These are phyloP conservation scores for Agrochola litura DNA, from an alignment of 2,888 invertebrate genomes.

Conservation along the genomic window DNA sequence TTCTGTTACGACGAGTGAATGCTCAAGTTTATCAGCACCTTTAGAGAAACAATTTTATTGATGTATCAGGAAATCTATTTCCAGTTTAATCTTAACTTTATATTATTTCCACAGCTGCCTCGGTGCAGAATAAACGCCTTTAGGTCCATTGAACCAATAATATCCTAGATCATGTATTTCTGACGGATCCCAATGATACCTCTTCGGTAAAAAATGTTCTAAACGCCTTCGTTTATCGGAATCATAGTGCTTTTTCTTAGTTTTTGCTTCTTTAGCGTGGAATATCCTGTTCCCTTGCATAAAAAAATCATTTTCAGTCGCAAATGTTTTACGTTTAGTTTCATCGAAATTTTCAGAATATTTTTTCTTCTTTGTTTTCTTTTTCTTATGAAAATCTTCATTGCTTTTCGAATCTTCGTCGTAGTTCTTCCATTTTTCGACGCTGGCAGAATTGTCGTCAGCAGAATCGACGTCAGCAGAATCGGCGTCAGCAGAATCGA, in stretches of 20 bases:
- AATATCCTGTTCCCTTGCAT: constrained; percentile 48
- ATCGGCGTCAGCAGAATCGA: too few species aligned
- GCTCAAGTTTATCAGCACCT: too few species aligned
- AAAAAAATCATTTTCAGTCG: background rate
- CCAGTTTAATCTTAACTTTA: background rate
- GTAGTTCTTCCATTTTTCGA: background rate
- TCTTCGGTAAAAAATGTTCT: constrained; percentile 78
- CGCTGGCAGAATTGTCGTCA: too few species aligned
- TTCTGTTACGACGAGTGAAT: too few species aligned
- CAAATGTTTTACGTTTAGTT: background rate
- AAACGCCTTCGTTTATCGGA: constrained; percentile 64
- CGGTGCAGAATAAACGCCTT: constrained; percentile 66
- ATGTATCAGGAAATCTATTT: background rate
- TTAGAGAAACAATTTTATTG: too few species aligned
- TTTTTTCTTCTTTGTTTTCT: background rate
- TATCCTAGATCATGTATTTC: constrained; percentile 76
- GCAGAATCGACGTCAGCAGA: too few species aligned
- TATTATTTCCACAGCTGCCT: background rate
- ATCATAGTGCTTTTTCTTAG: background rate
- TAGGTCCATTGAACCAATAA: constrained; percentile 80
- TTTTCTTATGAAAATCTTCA: background rate
- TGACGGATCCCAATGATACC: constrained; percentile 74
- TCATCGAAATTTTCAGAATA: background rate
- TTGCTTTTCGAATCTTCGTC: background rate
- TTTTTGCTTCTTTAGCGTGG: background rate